phyloP scores from a whole-genome alignment of 2,797 vertebrate genomes.

The Rhinatrema bivittatum region DNA sequence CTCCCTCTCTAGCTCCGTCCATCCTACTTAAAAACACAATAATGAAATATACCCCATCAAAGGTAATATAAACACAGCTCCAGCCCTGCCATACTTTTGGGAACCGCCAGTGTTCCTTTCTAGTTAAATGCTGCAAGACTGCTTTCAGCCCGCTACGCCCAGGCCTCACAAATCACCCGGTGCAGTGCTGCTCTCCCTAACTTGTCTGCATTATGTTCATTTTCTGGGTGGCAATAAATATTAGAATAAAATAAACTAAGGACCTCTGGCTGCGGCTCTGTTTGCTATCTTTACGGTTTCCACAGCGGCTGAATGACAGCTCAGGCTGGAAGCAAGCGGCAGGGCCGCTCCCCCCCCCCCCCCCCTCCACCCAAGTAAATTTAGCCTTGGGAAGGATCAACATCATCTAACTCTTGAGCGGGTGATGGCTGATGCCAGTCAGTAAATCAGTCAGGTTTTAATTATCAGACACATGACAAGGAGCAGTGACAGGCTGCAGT shows the following conservation, averaged over 20 bases:
- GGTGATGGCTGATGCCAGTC: conserved; percentile 63
- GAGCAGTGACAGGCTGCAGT: conserved; percentile 63
- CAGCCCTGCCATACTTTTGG: conserved; percentile 42
- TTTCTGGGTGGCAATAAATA: conserved; percentile 77
- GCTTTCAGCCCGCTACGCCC: conserved; percentile 47
- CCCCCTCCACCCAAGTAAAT: conserved; percentile 69
- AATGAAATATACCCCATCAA: conserved; percentile 34
- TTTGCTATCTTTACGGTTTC: conserved; percentile 69
- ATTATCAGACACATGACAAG: conserved; percentile 79
- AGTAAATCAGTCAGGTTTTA: conserved; percentile 84
- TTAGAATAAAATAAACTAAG: conserved; percentile 72
- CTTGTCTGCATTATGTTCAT: conserved; percentile 67
- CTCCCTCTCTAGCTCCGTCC: no score
- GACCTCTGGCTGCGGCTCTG: conserved; percentile 64
- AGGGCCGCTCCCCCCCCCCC: no score
- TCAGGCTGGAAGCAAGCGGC: conserved; percentile 51
- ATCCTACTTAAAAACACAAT: conserved; percentile 25
- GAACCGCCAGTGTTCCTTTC: conserved; percentile 40
- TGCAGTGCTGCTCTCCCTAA: conserved; percentile 45
- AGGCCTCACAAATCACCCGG: conserved; percentile 51
- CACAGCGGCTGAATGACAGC: conserved; percentile 75
- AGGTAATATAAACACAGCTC: conserved; percentile 34
- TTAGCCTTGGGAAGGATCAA: conserved; percentile 74
- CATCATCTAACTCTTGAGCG: conserved; percentile 57
- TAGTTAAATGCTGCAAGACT: conserved; percentile 42